These are phyloP conservation scores for Chrysomela aeneicollis DNA, from an alignment of 2,888 invertebrate species.

Conservation along the genomic window DNA sequence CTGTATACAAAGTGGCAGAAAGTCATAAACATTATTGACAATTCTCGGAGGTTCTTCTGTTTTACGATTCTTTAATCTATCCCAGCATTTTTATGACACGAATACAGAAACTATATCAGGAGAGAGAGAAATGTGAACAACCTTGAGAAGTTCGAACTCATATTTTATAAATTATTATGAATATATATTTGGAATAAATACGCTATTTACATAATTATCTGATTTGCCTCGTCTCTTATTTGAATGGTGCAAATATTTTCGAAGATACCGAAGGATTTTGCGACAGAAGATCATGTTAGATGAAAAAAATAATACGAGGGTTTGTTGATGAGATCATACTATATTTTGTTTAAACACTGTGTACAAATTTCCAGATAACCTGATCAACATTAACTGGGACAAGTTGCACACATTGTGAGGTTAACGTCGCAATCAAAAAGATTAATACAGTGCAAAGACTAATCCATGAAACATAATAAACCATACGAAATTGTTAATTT, in stretches of 20 bases:
- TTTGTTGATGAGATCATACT: background rate
- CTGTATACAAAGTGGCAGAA: too few relatives aligned
- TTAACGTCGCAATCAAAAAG: background rate
- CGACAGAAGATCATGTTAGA: too few relatives aligned
- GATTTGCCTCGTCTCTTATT: too few relatives aligned
- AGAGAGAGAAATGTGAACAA: too few relatives aligned
- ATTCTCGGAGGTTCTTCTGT: background rate
- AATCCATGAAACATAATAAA: background rate
- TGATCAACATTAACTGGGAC: background rate
- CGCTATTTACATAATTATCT: too few relatives aligned
- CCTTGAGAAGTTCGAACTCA: too few relatives aligned
- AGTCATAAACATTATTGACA: too few relatives aligned
- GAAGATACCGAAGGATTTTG: too few relatives aligned
- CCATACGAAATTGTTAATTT: background rate
- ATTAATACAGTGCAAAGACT: background rate
- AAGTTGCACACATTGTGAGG: background rate
- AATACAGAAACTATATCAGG: background rate
- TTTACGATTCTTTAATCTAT: background rate
- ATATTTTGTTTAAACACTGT: background rate
- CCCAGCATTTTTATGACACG: background rate
- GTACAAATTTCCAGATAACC: background rate
- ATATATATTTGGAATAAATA: too few relatives aligned
- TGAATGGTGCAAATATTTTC: too few relatives aligned
- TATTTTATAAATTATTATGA: too few relatives aligned
- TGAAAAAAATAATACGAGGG: too few relatives aligned